These are phyloP conservation scores for Antheraea pernyi DNA, from an alignment of 1,140 invertebrate species.

Conservation along the genomic window DNA sequence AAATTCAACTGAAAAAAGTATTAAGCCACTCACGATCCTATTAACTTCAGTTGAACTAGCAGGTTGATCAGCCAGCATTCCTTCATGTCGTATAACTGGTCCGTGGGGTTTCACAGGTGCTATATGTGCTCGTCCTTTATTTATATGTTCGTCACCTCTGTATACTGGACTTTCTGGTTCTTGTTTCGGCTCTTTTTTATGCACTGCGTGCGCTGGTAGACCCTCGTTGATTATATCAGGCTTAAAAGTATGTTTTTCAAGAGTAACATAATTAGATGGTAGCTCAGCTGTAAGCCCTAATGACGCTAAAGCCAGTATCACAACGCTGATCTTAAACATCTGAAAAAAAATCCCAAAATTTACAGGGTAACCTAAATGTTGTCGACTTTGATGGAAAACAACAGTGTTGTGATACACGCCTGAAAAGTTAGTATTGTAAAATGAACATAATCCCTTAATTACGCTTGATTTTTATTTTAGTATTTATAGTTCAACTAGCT, in stretches of 20 bases:
- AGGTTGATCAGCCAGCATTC: constrained; percentile 61
- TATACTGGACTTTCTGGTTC: constrained; percentile 53
- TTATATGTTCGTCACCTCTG: constrained; percentile 42
- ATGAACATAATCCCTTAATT: no score
- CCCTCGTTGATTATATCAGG: constrained; percentile 35
- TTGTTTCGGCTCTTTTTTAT: constrained; percentile 39
- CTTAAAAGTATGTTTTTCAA: constrained; percentile 47
- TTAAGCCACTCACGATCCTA: constrained; percentile 50
- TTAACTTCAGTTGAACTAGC: constrained; percentile 39
- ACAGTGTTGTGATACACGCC: no score
- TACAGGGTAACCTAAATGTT: neutral
- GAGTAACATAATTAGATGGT: constrained; percentile 33
- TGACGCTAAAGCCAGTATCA: constrained; percentile 29
- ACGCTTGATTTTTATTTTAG: no score
- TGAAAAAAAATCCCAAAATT: constrained; percentile 34
- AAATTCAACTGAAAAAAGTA: no score
- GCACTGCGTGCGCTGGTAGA: constrained; percentile 38
- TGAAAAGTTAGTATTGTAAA: no score
- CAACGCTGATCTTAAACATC: constrained; percentile 45
- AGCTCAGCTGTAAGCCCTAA: constrained; percentile 50
- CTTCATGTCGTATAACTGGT: constrained; percentile 49
- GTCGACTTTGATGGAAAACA: no score
- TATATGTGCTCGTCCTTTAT: constrained; percentile 46
- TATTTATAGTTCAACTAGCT: no score
- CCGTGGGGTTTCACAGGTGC: constrained; percentile 46